phyloP scores from a whole-genome alignment of 2,113 vertebrate genomes.

The Oenanthe oenanthe region DNA sequence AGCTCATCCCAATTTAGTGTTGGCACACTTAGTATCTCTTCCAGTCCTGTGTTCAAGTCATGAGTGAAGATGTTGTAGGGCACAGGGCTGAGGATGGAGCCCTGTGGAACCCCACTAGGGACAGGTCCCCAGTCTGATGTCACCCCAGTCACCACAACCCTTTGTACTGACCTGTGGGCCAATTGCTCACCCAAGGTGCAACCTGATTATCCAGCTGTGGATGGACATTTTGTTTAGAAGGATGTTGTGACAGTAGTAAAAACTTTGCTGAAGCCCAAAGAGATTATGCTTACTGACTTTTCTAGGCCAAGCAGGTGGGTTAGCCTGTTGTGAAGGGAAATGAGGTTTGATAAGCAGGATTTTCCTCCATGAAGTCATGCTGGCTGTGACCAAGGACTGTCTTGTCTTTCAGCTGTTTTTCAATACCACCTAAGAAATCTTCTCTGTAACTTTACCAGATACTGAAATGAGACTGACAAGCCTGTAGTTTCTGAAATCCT shows the following conservation, averaged over 20 bases:
- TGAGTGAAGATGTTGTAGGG: not conserved
- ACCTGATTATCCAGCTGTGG: not conserved
- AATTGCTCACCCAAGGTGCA: not conserved
- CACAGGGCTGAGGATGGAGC: not conserved
- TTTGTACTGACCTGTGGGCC: too few species aligned
- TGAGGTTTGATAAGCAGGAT: not conserved
- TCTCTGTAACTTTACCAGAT: not conserved
- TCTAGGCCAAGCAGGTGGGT: not conserved
- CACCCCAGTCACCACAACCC: not conserved
- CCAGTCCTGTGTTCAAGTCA: not conserved
- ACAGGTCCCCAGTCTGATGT: not conserved
- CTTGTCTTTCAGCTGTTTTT: not conserved
- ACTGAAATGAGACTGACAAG: not conserved
- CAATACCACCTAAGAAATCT: not conserved
- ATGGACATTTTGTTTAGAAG: not conserved
- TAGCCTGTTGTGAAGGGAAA: not conserved
- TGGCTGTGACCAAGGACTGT: not conserved
- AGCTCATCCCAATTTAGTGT: not conserved
- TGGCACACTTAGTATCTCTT: not conserved
- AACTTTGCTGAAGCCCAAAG: not conserved
- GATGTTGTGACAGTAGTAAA: not conserved
- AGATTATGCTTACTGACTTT: not conserved
- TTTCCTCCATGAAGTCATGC: accelerated
- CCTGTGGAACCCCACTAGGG: not conserved
- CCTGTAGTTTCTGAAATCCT: not conserved